Conservation (phyloP, 2,888 invertebrate genomes). For the Gari tellinella region DNA sequence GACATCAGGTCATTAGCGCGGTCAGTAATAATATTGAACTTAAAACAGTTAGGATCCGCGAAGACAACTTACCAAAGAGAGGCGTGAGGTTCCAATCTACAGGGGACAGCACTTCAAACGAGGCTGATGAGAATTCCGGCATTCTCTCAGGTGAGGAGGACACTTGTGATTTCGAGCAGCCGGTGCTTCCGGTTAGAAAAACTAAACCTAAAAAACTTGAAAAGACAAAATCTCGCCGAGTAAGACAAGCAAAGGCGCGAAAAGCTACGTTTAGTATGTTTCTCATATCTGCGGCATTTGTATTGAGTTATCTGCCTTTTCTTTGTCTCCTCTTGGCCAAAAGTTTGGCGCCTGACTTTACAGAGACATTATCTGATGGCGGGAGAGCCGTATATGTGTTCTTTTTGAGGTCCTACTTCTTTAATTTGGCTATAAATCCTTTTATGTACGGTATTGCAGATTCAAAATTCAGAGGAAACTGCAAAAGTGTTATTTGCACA, state of each 20-base stretch:
- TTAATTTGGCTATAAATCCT: constrained; percentile 70
- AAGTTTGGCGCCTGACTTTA: constrained; percentile 41
- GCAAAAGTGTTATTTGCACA: background rate
- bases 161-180: constrained; percentile 19
- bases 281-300: constrained; percentile 60
- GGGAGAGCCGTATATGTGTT: constrained; percentile 57
- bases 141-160: constrained; percentile 26
- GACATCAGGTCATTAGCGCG: constrained; percentile 2
- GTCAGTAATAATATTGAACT: background rate
- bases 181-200: background rate
- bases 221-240: constrained; percentile 25
- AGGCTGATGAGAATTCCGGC: constrained; percentile 22
- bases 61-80: background rate
- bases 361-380: constrained; percentile 44
- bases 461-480: constrained; percentile 48
- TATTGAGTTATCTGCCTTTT: constrained; percentile 63
- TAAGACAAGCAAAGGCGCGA: constrained; percentile 42
- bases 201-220: background rate
- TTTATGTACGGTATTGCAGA: constrained; percentile 71
- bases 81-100: background rate
- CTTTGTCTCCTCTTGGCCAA: constrained; percentile 53
- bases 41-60: background rate
- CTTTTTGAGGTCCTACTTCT: constrained; percentile 65
- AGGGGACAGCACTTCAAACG: constrained; percentile 15
- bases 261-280: constrained; percentile 69